A percentile compares a stretch with the other conserved stretches of the same genome.
Evolutionary conservation across 2,113 vertebrate genomes (phyloP).

Genomic region (Podilymbus podiceps): DNA sequence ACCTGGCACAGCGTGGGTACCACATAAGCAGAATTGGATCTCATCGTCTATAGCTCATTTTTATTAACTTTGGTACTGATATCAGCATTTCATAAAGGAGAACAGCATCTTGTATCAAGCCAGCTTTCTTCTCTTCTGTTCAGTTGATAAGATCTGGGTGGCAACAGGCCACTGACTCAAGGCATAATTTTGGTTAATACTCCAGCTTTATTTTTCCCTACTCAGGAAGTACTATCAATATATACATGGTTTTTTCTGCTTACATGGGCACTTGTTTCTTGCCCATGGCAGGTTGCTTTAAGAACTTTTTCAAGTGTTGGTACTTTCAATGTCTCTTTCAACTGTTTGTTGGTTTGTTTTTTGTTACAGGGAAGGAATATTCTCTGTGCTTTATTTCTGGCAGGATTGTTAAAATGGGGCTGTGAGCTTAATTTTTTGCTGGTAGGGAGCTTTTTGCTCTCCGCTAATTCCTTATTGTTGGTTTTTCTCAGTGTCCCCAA

Average conservation of each 20-base stretch:
- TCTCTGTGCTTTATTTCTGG: background rate
- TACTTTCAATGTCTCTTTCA: background rate
- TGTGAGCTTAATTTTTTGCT: background rate
- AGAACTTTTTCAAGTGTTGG: background rate
- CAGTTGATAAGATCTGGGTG: background rate
- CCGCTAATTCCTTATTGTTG: background rate
- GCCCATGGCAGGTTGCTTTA: background rate
- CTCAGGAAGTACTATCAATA: background rate
- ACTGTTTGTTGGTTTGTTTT: background rate
- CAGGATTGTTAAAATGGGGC: background rate
- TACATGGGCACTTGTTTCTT: background rate
- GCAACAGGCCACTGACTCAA: background rate
- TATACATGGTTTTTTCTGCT: background rate
- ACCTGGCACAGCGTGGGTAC: background rate
- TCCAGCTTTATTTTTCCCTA: background rate
- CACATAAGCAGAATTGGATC: slow-evolving; percentile 3
- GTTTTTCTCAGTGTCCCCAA: background rate
- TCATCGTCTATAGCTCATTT: slow-evolving; percentile 23
- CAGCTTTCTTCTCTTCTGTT: background rate
- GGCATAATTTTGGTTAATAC: background rate
- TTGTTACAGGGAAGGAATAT: background rate
- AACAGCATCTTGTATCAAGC: background rate
- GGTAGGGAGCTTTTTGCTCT: background rate
- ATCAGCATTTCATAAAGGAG: slow-evolving; percentile 8
- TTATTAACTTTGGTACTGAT: slow-evolving; percentile 24